Conservation (phyloP, 2,797 vertebrate species). For the Mus spretus region DNA sequence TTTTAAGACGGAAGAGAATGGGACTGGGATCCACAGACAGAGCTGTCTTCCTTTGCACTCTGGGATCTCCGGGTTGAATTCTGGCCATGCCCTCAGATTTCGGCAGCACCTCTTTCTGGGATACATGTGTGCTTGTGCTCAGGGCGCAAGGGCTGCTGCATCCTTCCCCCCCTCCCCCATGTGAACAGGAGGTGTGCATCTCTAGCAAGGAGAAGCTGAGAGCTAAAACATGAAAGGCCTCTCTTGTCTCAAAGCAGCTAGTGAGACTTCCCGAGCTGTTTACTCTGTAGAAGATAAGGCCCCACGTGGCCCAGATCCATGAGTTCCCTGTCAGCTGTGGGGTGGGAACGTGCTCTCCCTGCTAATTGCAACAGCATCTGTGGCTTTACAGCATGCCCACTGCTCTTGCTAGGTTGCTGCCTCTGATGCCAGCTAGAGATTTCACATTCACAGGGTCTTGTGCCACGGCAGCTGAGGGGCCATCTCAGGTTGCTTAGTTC, state of each 20-base stretch:
- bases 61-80: conserved; percentile 60
- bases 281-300: conserved; percentile 83
- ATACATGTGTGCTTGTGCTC: rapidly evolving
- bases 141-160: neutral
- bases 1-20: conserved; percentile 50
- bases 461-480: rapidly evolving
- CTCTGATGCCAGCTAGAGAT: conserved; percentile 73
- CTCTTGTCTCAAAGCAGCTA: conserved; percentile 76
- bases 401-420: conserved; percentile 77
- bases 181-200: neutral
- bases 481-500: neutral
- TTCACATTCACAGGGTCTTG: conserved; percentile 24
- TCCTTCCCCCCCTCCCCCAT: rapidly evolving
- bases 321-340: conserved; percentile 84
- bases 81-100: conserved; percentile 44
- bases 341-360: conserved; percentile 82
- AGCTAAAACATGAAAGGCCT: conserved; percentile 68
- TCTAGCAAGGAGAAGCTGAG: conserved; percentile 58
- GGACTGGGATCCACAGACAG: conserved; percentile 14
- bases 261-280: conserved; percentile 25
- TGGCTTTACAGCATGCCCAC: conserved; percentile 17
- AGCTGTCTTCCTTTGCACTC: neutral
- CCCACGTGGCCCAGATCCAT: conserved; percentile 84
- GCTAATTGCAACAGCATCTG: conserved; percentile 83
- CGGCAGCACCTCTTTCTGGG: neutral